A percentile compares a stretch with the other conserved stretches of the same genome.
phyloP scores from a whole-genome alignment of 2,888 invertebrate species.

The Cheilosia vernalis region DNA sequence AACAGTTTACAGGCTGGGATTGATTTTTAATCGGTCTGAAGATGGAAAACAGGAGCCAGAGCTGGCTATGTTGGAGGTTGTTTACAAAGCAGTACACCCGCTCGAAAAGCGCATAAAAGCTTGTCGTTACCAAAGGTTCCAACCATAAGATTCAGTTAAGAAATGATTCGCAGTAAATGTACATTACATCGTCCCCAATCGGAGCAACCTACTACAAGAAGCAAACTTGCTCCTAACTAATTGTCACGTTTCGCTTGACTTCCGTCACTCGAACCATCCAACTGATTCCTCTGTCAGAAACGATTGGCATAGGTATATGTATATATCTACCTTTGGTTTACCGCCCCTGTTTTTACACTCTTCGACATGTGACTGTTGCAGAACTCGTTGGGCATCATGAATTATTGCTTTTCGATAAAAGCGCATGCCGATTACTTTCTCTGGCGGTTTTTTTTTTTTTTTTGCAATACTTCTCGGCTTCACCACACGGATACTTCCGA shows the following conservation, averaged over 20 bases:
- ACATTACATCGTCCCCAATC: too few relatives aligned
- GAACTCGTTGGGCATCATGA: conserved; percentile 57
- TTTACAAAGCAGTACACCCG: too few relatives aligned
- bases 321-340: conserved; percentile 20
- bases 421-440: conserved; percentile 66
- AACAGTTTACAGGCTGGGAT: too few relatives aligned
- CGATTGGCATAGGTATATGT: background rate
- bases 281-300: background rate
- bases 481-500: conserved; percentile 56
- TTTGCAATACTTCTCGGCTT: conserved; percentile 42
- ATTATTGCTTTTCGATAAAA: conserved; percentile 73
- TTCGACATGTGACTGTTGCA: conserved; percentile 63
- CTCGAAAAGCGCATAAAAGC: too few relatives aligned
- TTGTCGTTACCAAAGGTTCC: too few relatives aligned
- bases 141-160: too few relatives aligned
- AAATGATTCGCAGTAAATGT: too few relatives aligned
- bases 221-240: background rate
- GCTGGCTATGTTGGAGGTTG: too few relatives aligned
- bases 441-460: background rate
- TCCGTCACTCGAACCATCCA: background rate
- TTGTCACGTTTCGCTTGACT: background rate
- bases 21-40: too few relatives aligned
- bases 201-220: too few relatives aligned
- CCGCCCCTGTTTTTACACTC: conserved; percentile 54
- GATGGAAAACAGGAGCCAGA: too few relatives aligned